These are phyloP conservation scores for Coendou prehensilis DNA, from an alignment of 2,797 vertebrate species.

Conservation along the genomic window DNA sequence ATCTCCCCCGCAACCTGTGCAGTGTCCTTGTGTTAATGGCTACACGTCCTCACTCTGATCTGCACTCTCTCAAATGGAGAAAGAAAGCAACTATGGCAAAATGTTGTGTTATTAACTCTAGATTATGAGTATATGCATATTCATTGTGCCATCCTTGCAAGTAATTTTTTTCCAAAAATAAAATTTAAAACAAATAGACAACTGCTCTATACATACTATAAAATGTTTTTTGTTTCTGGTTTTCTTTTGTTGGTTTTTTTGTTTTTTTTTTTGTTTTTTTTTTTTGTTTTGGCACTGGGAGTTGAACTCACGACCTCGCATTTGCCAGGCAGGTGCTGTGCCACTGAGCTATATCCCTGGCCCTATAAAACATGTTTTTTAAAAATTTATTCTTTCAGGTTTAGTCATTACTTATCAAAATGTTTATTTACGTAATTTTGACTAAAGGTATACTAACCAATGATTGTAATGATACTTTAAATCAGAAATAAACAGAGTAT, in stretches of 20 bases:
- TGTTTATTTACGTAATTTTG: neutral
- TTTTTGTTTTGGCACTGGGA: too few relatives aligned
- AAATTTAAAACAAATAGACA: neutral
- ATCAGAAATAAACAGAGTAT: neutral
- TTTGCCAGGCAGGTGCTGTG: too few relatives aligned
- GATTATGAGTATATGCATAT: neutral
- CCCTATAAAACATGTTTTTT: neutral
- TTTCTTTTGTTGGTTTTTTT: too few relatives aligned
- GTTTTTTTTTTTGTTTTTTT: too few relatives aligned
- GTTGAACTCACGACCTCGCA: too few relatives aligned
- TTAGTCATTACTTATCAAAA: slow-evolving; percentile 35
- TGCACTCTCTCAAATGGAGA: neutral
- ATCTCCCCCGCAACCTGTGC: neutral
- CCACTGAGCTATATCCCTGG: too few relatives aligned
- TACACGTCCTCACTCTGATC: neutral
- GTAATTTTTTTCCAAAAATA: slow-evolving; percentile 15
- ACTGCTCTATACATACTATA: neutral
- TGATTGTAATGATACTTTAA: neutral
- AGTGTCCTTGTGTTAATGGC: neutral
- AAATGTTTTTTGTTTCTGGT: neutral
- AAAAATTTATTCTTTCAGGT: neutral
- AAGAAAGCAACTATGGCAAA: neutral
- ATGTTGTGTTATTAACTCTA: neutral
- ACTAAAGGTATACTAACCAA: neutral
- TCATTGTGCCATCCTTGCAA: neutral